Evolutionary conservation across 2,113 vertebrate species (phyloP).

Genomic region (Atlantisia rogersi): DNA sequence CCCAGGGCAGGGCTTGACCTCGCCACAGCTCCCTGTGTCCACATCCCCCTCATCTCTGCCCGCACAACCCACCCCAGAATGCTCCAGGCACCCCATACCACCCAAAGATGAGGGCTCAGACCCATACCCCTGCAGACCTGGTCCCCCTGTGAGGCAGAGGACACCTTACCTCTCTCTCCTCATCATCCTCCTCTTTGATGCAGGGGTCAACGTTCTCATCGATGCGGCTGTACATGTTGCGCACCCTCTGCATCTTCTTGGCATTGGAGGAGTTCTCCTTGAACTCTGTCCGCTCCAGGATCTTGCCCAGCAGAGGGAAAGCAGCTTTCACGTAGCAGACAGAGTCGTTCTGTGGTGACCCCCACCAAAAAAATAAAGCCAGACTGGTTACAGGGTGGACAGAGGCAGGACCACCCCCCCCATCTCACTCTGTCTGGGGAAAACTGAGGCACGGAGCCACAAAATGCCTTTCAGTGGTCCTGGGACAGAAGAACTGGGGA

Average conservation of each 20-base stretch:
- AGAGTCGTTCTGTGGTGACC: conserved; percentile 26
- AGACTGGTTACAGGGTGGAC: neutral
- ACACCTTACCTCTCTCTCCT: conserved; percentile 56
- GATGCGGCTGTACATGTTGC: conserved; percentile 39
- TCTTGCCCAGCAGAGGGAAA: conserved; percentile 58
- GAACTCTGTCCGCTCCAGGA: conserved; percentile 70
- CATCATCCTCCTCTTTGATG: conserved; percentile 51
- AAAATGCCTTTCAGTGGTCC: neutral
- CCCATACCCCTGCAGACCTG: fast-evolving
- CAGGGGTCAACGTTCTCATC: conserved; percentile 33
- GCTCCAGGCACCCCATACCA: neutral
- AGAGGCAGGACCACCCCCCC: neutral
- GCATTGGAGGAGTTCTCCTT: conserved; percentile 67
- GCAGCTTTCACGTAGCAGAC: conserved; percentile 78
- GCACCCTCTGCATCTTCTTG: conserved; percentile 6
- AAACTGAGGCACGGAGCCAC: neutral
- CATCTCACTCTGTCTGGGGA: neutral
- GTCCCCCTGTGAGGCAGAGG: neutral
- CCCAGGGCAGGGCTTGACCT: neutral
- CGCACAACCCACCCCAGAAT: neutral
- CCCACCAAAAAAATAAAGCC: neutral
- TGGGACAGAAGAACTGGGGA: fast-evolving
- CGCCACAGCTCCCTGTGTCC: neutral
- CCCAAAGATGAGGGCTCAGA: neutral
- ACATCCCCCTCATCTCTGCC: fast-evolving